phyloP scores from a whole-genome alignment of 2,888 invertebrate genomes.

The Augiades crinisus region DNA sequence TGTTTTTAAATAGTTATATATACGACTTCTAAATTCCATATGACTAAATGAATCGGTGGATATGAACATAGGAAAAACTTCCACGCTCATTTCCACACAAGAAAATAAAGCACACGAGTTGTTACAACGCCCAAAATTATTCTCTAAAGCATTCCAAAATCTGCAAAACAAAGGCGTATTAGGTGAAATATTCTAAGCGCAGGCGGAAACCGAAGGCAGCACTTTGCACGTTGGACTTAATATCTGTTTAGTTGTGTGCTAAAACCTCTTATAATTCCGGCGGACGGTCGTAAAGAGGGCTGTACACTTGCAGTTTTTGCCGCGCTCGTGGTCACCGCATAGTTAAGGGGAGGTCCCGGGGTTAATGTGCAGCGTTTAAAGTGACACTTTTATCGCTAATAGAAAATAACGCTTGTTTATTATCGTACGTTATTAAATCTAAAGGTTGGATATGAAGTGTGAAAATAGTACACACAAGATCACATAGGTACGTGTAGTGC shows the following conservation, averaged over 20 bases:
- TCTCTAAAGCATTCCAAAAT: conserved; percentile 25
- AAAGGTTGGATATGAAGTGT: no score
- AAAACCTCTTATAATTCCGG: conserved; percentile 70
- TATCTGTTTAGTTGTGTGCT: conserved; percentile 53
- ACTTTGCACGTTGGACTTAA: conserved; percentile 50
- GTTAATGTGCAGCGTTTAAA: neutral
- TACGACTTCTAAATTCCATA: no score
- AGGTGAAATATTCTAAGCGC: conserved; percentile 39
- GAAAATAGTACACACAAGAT: no score
- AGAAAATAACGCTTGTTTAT: neutral
- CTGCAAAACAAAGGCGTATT: conserved; percentile 31
- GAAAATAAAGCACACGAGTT: neutral
- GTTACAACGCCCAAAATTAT: conserved; percentile 8
- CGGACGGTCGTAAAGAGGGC: conserved; percentile 62
- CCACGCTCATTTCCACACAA: no score
- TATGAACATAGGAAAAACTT: no score
- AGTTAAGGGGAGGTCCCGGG: conserved; percentile 54
- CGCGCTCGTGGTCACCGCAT: conserved; percentile 71
- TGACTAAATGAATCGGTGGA: no score
- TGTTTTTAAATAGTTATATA: no score
- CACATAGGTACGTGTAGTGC: no score
- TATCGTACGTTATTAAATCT: no score
- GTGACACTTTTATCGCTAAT: neutral
- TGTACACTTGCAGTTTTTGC: conserved; percentile 75
- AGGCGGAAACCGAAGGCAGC: conserved; percentile 34